Evolutionary conservation across 2,113 vertebrate species (phyloP), one percentile per base, ranked within the genome.

Genomic region (Rhineura floridana): DNA sequence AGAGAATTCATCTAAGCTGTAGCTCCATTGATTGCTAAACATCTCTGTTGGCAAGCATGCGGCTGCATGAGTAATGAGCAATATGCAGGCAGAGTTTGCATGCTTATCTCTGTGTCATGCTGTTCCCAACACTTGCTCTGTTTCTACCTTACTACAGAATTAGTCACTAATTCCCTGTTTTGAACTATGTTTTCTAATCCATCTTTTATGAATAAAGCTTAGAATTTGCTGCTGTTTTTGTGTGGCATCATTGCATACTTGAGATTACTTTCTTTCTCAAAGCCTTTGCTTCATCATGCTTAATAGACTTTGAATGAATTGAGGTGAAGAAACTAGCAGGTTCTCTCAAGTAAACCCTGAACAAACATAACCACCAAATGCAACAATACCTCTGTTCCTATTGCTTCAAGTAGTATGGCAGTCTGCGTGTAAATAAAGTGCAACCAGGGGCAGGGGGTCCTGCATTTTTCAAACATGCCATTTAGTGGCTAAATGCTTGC

Each of bases 21-120:
- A 84, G 46, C 42, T 84, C 0, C 3, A 30, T 21, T 1, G 0
- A 0, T 36, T 75, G 84, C 84, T 76, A 82, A 86, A 13, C 62
- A n/a, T 78, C 89, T 86, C 73, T n/a, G 2, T 46, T 77, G 85
- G 87, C 67, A 86, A 92, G 91, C 94, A 87, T 89, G 78, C 73
- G 59, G 30, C 55, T 81, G 50, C 85, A 83, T 88, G 93, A 90
- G 91, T 84, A 19, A 79, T 77, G 80, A 88, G 86, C 91, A 46
- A 48, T 88, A 46, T 69, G 86, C 87, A 91, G 89, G 75, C 46
- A 67, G 84, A 80, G 48, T n/a, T 11, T 1, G 36, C 90, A 48
- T 88, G 69, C 82, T 15, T 85, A 48, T 65, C 81, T 65, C 48
- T 76, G 77, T 15, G 6, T 87, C 86, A 36, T n/a, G 1, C 33